Evolutionary conservation across 2,797 vertebrate genomes (phyloP).

Genomic region (Muscicapa comitata): DNA sequence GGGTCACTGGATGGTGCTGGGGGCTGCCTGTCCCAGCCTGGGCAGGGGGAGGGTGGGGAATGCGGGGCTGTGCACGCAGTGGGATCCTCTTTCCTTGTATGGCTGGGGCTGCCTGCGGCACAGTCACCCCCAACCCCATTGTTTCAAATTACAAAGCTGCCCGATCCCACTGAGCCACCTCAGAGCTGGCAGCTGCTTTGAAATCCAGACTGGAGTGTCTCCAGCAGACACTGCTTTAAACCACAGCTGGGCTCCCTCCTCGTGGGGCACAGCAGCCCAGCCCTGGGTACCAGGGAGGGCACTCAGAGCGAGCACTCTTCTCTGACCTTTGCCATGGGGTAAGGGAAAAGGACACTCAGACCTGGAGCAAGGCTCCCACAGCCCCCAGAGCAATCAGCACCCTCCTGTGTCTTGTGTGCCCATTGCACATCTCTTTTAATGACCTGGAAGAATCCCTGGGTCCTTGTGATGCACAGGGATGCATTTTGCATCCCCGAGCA

Average conservation of each 20-base stretch:
- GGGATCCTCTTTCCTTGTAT: background rate
- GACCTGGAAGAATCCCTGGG: background rate
- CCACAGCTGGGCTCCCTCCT: conserved; percentile 42
- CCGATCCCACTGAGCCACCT: conserved; percentile 24
- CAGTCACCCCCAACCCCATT: background rate
- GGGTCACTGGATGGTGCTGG: fast-evolving
- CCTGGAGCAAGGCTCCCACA: background rate
- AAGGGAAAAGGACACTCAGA: background rate
- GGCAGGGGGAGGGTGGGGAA: background rate
- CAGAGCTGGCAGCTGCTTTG: conserved; percentile 38
- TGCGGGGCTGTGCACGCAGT: background rate
- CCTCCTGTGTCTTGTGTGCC: background rate
- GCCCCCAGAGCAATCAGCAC: background rate
- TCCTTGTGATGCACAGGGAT: background rate
- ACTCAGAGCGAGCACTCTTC: fast-evolving
- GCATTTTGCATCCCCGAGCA: background rate
- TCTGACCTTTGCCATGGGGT: background rate
- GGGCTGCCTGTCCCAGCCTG: background rate
- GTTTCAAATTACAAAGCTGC: conserved; percentile 64
- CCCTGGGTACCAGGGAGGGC: background rate
- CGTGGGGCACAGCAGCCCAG: background rate
- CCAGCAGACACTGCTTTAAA: conserved; percentile 6
- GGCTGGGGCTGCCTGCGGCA: fast-evolving
- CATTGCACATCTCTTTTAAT: fast-evolving
- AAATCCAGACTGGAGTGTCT: conserved; percentile 47